Conservation (phyloP, 1,140 invertebrate genomes). For the Charaxes varanes region DNA sequence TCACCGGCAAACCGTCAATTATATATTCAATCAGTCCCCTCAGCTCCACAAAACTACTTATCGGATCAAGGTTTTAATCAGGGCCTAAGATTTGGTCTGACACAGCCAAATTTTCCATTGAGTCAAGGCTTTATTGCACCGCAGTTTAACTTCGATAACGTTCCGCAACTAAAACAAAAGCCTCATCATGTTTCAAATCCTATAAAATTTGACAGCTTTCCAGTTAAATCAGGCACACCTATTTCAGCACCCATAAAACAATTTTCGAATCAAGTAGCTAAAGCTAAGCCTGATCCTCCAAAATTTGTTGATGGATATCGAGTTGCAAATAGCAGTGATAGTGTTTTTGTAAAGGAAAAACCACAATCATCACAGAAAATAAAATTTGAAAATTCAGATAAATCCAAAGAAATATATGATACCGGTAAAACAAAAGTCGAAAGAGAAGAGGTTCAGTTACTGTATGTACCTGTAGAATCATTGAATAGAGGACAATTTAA, state of each 20-base stretch:
- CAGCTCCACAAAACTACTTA: slow-evolving; percentile 56
- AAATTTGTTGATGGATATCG: slow-evolving; percentile 66
- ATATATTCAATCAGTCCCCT: slow-evolving; percentile 61
- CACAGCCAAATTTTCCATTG: slow-evolving; percentile 53
- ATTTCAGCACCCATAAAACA: slow-evolving; percentile 34
- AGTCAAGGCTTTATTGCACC: slow-evolving; percentile 58
- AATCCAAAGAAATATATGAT: slow-evolving; percentile 31
- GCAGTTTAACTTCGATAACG: slow-evolving; percentile 41
- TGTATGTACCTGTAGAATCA: slow-evolving; percentile 87
- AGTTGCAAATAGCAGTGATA: slow-evolving; percentile 44
- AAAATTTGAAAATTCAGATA: slow-evolving; percentile 45
- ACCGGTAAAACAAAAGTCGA: slow-evolving; percentile 48
- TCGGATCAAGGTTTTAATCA: slow-evolving; percentile 59
- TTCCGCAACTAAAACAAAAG: slow-evolving; percentile 37
- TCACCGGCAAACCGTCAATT: slow-evolving; percentile 51
- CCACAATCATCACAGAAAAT: slow-evolving; percentile 52
- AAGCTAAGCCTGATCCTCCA: slow-evolving; percentile 33
- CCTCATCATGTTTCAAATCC: slow-evolving; percentile 30
- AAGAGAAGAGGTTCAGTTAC: slow-evolving; percentile 82
- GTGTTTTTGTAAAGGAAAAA: slow-evolving; percentile 33
- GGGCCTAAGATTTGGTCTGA: slow-evolving; percentile 48
- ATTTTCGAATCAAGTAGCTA: slow-evolving; percentile 29
- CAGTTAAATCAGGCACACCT: slow-evolving; percentile 29
- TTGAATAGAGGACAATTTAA: slow-evolving; percentile 77
- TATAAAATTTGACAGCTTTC: slow-evolving; percentile 39